These are phyloP conservation scores for Leptinotarsa haldemani DNA, from an alignment of 2,888 invertebrate genomes.

Conservation along the genomic window DNA sequence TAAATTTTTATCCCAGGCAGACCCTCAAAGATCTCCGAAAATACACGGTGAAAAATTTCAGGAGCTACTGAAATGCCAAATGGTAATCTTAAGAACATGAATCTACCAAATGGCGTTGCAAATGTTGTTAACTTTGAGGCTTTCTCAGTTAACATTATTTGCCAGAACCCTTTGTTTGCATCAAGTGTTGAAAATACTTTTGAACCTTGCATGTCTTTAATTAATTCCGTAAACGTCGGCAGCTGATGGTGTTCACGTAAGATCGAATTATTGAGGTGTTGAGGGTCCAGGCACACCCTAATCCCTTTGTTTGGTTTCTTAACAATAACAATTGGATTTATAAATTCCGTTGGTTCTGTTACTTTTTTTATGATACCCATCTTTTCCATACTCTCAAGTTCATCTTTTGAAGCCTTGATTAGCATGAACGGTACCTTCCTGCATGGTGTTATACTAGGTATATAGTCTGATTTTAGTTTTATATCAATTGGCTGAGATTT, in stretches of 20 bases:
- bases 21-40: too few relatives aligned
- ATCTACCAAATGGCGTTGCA: too few relatives aligned
- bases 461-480: too few relatives aligned
- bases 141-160: too few relatives aligned
- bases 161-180: background rate
- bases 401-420: background rate
- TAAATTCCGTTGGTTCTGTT: background rate
- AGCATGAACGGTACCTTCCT: too few relatives aligned
- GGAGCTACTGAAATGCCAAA: too few relatives aligned
- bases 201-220: background rate
- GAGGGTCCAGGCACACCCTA: background rate
- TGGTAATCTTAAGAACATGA: too few relatives aligned
- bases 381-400: background rate
- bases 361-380: background rate
- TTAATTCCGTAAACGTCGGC: background rate
- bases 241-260: background rate
- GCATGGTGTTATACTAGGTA: too few relatives aligned
- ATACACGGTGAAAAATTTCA: too few relatives aligned
- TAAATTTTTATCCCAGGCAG: too few relatives aligned
- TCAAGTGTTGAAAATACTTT: background rate
- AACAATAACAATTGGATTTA: background rate
- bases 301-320: background rate
- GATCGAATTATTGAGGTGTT: background rate
- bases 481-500: too few relatives aligned
- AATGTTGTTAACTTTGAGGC: too few relatives aligned